Conservation (phyloP, 2,797 vertebrate genomes). For the Labeo calbasu region DNA sequence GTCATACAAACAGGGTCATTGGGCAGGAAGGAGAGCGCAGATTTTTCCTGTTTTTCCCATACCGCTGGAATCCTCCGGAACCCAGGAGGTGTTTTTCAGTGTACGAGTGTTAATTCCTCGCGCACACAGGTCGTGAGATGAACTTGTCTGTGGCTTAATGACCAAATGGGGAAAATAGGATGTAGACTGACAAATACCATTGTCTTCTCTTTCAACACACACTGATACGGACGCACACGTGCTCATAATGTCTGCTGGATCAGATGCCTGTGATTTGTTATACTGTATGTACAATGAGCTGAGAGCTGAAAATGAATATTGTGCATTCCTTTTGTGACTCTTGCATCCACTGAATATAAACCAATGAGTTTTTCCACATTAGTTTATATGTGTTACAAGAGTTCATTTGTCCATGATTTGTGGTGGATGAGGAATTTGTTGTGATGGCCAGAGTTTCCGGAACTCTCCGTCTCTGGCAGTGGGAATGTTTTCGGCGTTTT, state of each 20-base stretch:
- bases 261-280: not conserved
- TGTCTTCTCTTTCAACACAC: conserved; percentile 41
- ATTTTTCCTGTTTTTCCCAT: conserved; percentile 94
- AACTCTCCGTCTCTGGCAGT: conserved; percentile 14
- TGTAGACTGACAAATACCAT: conserved; percentile 51
- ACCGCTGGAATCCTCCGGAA: conserved; percentile 74
- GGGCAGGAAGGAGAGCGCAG: conserved; percentile 83
- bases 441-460: conserved; percentile 6
- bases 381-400: not conserved
- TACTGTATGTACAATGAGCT: not conserved
- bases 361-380: not conserved
- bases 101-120: conserved; percentile 45
- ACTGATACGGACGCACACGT: conserved; percentile 5
- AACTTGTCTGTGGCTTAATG: conserved; percentile 57
- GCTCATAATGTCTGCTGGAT: conserved; percentile 1
- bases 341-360: not conserved
- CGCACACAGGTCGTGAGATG: conserved; percentile 46
- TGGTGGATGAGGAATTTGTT: conserved; percentile 37
- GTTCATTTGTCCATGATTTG: conserved; percentile 14
- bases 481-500: conserved; percentile 30
- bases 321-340: not conserved
- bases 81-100: conserved; percentile 61
- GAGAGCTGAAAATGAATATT: not conserved
- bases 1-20: conserved; percentile 65
- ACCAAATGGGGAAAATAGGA: conserved; percentile 45